These are phyloP conservation scores for Cynaeus angustus DNA, from an alignment of 2,888 invertebrate genomes.

Conservation along the genomic window DNA sequence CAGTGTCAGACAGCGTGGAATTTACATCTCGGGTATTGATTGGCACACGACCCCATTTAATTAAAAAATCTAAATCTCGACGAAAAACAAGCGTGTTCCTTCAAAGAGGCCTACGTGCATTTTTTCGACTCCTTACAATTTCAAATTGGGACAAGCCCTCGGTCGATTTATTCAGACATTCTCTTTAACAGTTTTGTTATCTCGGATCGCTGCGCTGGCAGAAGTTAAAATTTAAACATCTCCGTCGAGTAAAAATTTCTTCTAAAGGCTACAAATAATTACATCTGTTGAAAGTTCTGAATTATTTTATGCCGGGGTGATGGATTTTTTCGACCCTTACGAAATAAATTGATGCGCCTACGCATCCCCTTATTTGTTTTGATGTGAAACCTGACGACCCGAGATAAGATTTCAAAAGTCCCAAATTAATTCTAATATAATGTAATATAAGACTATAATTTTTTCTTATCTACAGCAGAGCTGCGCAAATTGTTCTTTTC, in stretches of 20 bases:
- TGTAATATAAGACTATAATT: slow-evolving; percentile 1
- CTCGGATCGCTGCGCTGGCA: slow-evolving; percentile 14
- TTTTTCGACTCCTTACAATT: slow-evolving; percentile 15
- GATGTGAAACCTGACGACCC: not conserved
- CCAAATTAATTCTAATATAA: slow-evolving; percentile 7
- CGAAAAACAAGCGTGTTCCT: not conserved
- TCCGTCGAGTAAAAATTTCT: not conserved
- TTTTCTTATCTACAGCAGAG: not conserved
- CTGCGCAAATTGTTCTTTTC: slow-evolving; percentile 4
- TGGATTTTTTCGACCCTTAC: not conserved
- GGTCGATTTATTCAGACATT: slow-evolving; percentile 34
- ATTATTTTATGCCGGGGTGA: not conserved
- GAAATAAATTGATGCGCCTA: not conserved
- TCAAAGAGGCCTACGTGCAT: not conserved
- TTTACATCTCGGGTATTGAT: not conserved
- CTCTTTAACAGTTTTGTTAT: slow-evolving; percentile 35
- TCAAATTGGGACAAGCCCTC: slow-evolving; percentile 14
- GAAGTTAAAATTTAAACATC: slow-evolving; percentile 22
- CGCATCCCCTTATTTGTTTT: not conserved
- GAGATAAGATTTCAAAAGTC: slow-evolving; percentile 5
- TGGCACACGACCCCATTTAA: slow-evolving; percentile 20
- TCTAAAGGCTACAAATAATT: not conserved
- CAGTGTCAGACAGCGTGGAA: not conserved
- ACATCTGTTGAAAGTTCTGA: not conserved
- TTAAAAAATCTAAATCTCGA: slow-evolving; percentile 24